phyloP scores from a whole-genome alignment of 2,888 invertebrate genomes.

The Drosophila colorata region DNA sequence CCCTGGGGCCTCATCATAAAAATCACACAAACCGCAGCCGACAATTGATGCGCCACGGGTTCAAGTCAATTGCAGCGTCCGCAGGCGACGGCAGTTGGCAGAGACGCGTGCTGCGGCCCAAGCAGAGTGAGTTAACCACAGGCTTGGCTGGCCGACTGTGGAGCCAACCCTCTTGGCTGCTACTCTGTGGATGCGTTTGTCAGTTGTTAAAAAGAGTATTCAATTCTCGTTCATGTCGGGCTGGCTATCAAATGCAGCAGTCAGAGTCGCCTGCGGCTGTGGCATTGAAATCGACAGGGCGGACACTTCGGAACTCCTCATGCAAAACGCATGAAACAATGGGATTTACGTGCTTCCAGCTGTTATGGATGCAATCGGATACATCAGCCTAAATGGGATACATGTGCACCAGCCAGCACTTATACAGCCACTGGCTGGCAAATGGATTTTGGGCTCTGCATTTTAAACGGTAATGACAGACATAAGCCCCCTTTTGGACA shows the following conservation, averaged over 20 bases:
- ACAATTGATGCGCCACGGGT: conserved; percentile 74
- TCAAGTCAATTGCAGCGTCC: conserved; percentile 71
- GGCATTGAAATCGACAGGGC: conserved; percentile 67
- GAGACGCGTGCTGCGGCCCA: conserved; percentile 41
- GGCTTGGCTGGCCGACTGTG: conserved; percentile 2
- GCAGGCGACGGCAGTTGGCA: conserved; percentile 28
- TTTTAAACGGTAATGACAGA: conserved; percentile 69
- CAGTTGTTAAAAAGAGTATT: conserved; percentile 51
- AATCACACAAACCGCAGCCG: conserved; percentile 69
- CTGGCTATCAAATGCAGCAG: conserved; percentile 48
- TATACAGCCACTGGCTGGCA: conserved; percentile 26
- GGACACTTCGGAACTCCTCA: conserved; percentile 60
- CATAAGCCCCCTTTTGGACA: conserved; percentile 55
- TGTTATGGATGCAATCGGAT: conserved; percentile 76
- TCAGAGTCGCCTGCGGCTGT: conserved; percentile 40
- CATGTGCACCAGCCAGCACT: conserved; percentile 30
- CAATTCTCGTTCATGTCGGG: conserved; percentile 42
- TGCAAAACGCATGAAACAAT: conserved; percentile 75
- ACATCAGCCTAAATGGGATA: conserved; percentile 63
- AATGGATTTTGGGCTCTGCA: conserved; percentile 63
- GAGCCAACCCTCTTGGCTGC: conserved; percentile 18
- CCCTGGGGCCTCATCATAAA: conserved; percentile 68
- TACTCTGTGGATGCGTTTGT: conserved; percentile 51
- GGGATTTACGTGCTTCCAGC: conserved; percentile 73
- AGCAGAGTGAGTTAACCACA: conserved; percentile 58